These are phyloP conservation scores for Agrochola macilenta DNA, from an alignment of 2,888 invertebrate genomes.

Conservation along the genomic window DNA sequence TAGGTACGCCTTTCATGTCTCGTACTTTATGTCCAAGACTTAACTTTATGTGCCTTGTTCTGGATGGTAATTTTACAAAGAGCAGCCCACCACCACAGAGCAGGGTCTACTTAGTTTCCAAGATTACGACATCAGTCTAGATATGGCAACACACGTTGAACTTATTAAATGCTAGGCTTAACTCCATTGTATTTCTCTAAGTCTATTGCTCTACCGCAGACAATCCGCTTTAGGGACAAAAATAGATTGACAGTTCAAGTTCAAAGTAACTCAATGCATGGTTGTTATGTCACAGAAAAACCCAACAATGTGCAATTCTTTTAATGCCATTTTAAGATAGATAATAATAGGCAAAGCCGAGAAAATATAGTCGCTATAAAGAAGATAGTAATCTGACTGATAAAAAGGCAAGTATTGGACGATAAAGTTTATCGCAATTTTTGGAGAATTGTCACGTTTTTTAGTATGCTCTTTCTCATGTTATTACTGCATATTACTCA, in stretches of 20 bases:
- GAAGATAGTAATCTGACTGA: constrained; percentile 28
- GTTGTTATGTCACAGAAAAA: constrained; percentile 2
- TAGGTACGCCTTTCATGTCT: no score
- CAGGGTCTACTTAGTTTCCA: background rate
- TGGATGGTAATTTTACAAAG: background rate
- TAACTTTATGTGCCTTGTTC: background rate
- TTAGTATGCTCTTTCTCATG: no score
- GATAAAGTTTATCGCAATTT: constrained; percentile 43
- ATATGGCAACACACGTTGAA: background rate
- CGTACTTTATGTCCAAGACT: background rate
- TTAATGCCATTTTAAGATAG: background rate
- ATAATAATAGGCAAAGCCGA: background rate
- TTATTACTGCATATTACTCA: background rate
- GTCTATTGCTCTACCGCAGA: background rate
- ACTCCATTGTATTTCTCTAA: background rate
- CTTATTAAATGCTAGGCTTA: background rate
- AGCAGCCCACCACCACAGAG: no score
- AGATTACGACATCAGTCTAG: background rate
- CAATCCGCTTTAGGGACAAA: background rate
- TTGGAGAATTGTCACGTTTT: constrained; percentile 17
- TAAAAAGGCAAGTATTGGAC: constrained; percentile 33
- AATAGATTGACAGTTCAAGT: background rate
- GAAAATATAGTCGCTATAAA: constrained; percentile 8
- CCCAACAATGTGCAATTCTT: constrained; percentile 10
- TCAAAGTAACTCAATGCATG: background rate